Evolutionary conservation across 53 echinoderm and acorn worm genomes (phyloP), one percentile per base, ranked within the genome.

Genomic region (Patiria pectinifera): DNA sequence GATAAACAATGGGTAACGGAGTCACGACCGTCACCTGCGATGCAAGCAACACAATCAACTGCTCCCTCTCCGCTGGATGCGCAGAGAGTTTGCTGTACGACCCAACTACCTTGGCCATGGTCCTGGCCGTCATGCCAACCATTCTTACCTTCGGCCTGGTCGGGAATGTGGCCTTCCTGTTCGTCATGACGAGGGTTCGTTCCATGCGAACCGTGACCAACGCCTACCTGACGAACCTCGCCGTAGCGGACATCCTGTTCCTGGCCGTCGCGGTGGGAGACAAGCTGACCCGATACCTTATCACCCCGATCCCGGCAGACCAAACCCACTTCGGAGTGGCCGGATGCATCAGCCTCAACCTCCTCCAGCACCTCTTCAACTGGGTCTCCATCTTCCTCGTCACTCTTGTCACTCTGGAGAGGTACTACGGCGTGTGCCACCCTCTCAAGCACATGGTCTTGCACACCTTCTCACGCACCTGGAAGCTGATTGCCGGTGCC

Each of bases 191-290:
- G 9, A 88, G 95, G 48, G 92, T 96, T 58, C 92, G 86, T 25
- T 86, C 92, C 47, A 96, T 96, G 95, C 92, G 96, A 8, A 96
- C 96, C 12, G 84, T 96, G 79, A 96, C 96, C 35, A 96, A 96
- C 62, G 48, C 91, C 7, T 96, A 96, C 66, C 87, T 96, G 62
- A 91, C 82, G 18, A 95, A 92, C 71, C 58, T 96, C 18, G 95
- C 95, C 1, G 82, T 95, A 10, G 92, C 95, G 2, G 96, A 96
- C 71, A 10, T 93, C 35, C 46, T 92, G 5, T 96, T 93, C 75
- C 82, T 96, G 60, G 69, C 87, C 4, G 86, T 94, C 5, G 87
- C 94, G 35, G 87, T 95, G 14, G 95, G 93, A 2, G 95, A 96
- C 72, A 93, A 95, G 82, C 46, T 96, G 6, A 75, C 85, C 87